Evolutionary conservation across 1,140 invertebrate species (phyloP).

Genomic region (Limonius californicus): DNA sequence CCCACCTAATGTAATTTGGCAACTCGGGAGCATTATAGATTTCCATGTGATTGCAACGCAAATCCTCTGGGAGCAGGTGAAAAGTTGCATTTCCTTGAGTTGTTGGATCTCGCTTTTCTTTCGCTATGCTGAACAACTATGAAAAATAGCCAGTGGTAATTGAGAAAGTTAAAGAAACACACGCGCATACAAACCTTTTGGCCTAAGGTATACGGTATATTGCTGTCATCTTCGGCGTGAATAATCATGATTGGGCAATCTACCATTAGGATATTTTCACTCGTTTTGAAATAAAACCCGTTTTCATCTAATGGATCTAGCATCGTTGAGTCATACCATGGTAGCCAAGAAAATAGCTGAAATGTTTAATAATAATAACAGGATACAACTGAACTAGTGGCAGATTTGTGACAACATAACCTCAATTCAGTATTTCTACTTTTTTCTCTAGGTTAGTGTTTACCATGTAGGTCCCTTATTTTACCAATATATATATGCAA

Average conservation of each 20-base stretch:
- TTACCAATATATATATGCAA: too few relatives aligned
- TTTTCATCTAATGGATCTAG: constrained; percentile 62
- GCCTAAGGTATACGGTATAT: constrained; percentile 73
- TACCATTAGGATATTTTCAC: constrained; percentile 62
- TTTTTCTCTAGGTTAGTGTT: background rate
- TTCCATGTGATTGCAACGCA: background rate
- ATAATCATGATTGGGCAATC: constrained; percentile 76
- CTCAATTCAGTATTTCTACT: background rate
- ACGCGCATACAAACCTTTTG: constrained; percentile 53
- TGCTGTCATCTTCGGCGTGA: constrained; percentile 82
- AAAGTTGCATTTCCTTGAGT: background rate
- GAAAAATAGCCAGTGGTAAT: background rate
- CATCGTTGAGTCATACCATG: constrained; percentile 68
- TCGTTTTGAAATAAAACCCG: constrained; percentile 64
- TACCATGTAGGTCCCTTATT: too few relatives aligned
- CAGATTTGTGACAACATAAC: too few relatives aligned
- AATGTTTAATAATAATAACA: too few relatives aligned
- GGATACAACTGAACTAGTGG: too few relatives aligned
- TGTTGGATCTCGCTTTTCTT: background rate
- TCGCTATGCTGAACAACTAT: background rate
- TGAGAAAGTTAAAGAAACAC: background rate
- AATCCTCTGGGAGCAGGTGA: background rate
- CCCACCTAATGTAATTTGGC: background rate
- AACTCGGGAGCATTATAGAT: background rate
- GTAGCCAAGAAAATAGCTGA: constrained; percentile 53